Evolutionary conservation across 2,888 invertebrate genomes (phyloP).

Genomic region (Hypena proboscidalis): DNA sequence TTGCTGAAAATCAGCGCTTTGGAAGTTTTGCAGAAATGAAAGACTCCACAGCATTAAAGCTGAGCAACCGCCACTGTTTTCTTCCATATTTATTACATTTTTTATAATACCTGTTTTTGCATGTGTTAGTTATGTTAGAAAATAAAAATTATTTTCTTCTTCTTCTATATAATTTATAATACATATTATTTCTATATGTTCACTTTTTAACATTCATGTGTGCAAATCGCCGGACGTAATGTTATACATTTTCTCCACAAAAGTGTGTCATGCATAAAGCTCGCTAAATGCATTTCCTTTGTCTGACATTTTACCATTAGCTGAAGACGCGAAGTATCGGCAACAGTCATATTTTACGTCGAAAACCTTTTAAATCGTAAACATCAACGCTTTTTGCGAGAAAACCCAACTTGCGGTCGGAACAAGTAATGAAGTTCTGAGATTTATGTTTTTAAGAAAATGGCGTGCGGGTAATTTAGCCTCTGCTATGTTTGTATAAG

Average conservation of each 20-base stretch:
- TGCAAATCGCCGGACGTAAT: too few species aligned
- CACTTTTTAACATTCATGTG: too few species aligned
- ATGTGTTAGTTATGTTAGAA: too few species aligned
- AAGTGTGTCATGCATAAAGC: constrained; percentile 41
- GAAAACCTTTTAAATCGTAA: constrained; percentile 81
- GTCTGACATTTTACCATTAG: constrained; percentile 57
- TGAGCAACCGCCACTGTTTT: too few species aligned
- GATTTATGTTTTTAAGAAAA: constrained; percentile 69
- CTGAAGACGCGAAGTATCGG: constrained; percentile 56
- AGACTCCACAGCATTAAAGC: too few species aligned
- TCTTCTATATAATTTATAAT: too few species aligned
- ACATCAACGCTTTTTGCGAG: constrained; percentile 67
- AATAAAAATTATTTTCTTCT: too few species aligned
- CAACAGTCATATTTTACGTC: constrained; percentile 78
- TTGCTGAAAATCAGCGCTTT: too few species aligned
- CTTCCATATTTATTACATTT: too few species aligned
- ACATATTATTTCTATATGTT: too few species aligned
- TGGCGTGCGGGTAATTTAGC: constrained; percentile 46
- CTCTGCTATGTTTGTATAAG: constrained; percentile 2
- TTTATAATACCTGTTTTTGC: too few species aligned
- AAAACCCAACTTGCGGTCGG: constrained; percentile 66
- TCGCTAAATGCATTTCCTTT: constrained; percentile 40
- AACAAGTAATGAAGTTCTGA: constrained; percentile 73
- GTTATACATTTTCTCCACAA: not conserved
- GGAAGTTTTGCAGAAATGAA: too few species aligned